phyloP scores from a whole-genome alignment of 2,113 vertebrate genomes.

The Planiliza haematocheilus region DNA sequence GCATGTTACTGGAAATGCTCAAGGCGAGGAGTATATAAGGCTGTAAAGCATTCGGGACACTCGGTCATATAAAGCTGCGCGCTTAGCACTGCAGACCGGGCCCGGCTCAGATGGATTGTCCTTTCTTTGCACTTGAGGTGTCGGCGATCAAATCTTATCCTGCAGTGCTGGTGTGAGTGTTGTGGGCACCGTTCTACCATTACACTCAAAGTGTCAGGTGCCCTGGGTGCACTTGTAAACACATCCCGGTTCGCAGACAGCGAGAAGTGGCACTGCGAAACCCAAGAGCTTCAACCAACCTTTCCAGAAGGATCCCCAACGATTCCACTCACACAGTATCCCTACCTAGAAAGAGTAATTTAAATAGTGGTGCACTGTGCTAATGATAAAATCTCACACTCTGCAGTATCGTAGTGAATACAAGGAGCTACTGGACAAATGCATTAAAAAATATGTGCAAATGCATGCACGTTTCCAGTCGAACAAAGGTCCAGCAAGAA shows the following conservation, averaged over 20 bases:
- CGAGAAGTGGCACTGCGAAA: constrained; percentile 57
- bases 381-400: too few relatives aligned
- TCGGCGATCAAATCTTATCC: constrained; percentile 60
- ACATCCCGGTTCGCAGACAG: constrained; percentile 59
- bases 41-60: not conserved
- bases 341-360: too few relatives aligned
- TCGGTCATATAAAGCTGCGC: not conserved
- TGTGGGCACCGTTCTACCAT: constrained; percentile 65
- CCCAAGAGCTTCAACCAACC: constrained; percentile 37
- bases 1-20: not conserved
- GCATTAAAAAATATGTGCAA: not conserved
- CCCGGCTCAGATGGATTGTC: constrained; percentile 45
- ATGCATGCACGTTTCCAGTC: not conserved
- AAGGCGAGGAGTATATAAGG: not conserved
- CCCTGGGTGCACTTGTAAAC: constrained; percentile 66
- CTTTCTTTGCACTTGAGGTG: constrained; percentile 59
- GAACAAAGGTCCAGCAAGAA: not conserved
- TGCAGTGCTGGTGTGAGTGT: constrained; percentile 36
- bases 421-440: too few relatives aligned
- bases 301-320: constrained; percentile 30
- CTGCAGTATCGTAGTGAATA: too few relatives aligned
- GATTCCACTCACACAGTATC: constrained; percentile 4
- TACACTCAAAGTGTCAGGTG: constrained; percentile 74
- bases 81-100: not conserved
- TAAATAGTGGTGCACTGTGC: too few relatives aligned